Conservation (phyloP, 2,797 vertebrate species). For the Denticeps clupeoides region DNA sequence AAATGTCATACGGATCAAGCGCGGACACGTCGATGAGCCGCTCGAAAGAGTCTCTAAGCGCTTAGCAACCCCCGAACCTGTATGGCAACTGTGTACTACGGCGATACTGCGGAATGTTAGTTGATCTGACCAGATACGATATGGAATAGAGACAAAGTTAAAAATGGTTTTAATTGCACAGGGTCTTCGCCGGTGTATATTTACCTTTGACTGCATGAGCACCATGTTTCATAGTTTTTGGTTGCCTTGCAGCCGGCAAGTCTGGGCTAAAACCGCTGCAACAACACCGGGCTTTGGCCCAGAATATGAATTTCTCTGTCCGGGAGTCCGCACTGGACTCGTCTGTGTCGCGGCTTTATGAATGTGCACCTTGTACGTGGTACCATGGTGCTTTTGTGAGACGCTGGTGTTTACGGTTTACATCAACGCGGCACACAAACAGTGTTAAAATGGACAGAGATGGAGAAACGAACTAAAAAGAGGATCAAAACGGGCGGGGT, state of each 20-base stretch:
- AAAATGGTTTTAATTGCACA: conserved; percentile 1
- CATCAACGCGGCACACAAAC: no score
- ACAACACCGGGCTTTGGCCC: not conserved
- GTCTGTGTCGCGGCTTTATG: not conserved
- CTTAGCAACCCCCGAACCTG: no score
- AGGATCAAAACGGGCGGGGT: no score
- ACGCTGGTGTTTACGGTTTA: not conserved
- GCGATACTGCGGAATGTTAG: no score
- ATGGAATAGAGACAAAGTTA: conserved; percentile 8
- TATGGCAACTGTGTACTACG: no score
- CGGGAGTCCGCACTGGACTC: not conserved
- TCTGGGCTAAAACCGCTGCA: not conserved
- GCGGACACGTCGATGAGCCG: no score
- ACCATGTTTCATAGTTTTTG: not conserved
- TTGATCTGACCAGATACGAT: no score
- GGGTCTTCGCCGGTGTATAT: not conserved
- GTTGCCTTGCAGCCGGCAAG: not conserved
- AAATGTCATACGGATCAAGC: no score
- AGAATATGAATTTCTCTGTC: not conserved
- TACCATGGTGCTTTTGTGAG: not conserved
- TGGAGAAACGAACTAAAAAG: no score
- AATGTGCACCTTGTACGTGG: not conserved
- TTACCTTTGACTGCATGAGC: not conserved
- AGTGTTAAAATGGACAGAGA: no score
- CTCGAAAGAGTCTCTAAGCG: no score